Evolutionary conservation across 2,888 invertebrate species (phyloP).

Genomic region (Lasioglossum figueresi): DNA sequence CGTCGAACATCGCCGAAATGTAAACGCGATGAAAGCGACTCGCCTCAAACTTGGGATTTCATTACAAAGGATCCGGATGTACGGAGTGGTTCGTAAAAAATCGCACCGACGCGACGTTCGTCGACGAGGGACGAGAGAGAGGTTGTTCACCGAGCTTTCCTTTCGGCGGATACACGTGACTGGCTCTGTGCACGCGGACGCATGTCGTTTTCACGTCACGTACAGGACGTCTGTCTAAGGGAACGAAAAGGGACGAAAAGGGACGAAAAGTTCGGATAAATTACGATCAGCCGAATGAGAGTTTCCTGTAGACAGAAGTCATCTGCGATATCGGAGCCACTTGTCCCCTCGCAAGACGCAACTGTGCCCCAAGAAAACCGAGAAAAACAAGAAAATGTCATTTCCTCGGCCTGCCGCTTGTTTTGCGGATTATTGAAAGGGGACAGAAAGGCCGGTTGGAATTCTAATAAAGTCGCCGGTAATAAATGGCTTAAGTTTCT

Average conservation of each 20-base stretch:
- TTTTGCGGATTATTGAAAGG: conserved; percentile 5
- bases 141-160: conserved; percentile 67
- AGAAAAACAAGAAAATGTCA: background rate
- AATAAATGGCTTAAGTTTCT: background rate
- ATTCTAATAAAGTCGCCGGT: background rate
- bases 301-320: conserved; percentile 47
- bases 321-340: conserved; percentile 45
- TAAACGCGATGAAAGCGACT: background rate
- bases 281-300: conserved; percentile 62
- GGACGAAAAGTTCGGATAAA: conserved; percentile 68
- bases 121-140: conserved; percentile 43
- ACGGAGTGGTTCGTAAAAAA: conserved; percentile 34
- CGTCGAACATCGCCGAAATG: conserved; percentile 15
- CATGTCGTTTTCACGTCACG: conserved; percentile 73
- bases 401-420: background rate
- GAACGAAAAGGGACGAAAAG: conserved; percentile 39
- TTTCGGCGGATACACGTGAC: conserved; percentile 56
- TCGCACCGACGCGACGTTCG: conserved; percentile 61
- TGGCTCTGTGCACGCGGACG: conserved; percentile 45
- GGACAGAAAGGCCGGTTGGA: background rate
- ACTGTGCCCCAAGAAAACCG: background rate
- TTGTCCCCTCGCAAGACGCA: background rate
- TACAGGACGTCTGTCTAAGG: conserved; percentile 66
- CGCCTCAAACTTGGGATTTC: conserved; percentile 41
- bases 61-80: conserved; percentile 29